Evolutionary conservation across 2,888 invertebrate genomes (phyloP), one percentile per base, ranked within the genome.

Genomic region (Mayetiola destructor): DNA sequence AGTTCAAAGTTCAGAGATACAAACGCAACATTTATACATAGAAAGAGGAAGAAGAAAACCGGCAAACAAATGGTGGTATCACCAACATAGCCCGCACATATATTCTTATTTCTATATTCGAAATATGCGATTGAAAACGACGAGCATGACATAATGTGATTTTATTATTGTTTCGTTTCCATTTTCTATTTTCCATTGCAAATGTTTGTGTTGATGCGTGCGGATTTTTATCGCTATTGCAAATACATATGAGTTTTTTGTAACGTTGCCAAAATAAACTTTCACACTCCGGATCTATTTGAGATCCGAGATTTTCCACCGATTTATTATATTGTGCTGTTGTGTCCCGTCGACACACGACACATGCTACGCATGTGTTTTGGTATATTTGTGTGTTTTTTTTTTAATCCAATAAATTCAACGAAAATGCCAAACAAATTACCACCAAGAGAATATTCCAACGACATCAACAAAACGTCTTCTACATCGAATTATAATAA

Each of bases 241-340:
- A n/a, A n/a, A n/a, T n/a, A n/a, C n/a, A n/a, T n/a, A n/a, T n/a
- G n/a, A 48, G n/a, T 27, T 48, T 27, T 48, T 48, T 48, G 48
- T 27, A 27, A 48, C 16, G n/a, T 48, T 48, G 48, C 48, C 48
- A 48, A 48, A 27, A 48, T 23, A n/a, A n/a, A n/a, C n/a, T n/a
- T n/a, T n/a, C n/a, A n/a, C n/a, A n/a, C n/a, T n/a, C n/a, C n/a
- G n/a, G n/a, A n/a, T n/a, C n/a, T n/a, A n/a, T n/a, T n/a, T n/a
- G n/a, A n/a, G n/a, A n/a, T n/a, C n/a, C n/a, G n/a, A n/a, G n/a
- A n/a, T n/a, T n/a, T n/a, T n/a, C n/a, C n/a, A n/a, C n/a, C n/a
- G n/a, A n/a, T n/a, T n/a, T n/a, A n/a, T n/a, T n/a, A n/a, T n/a
- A n/a, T n/a, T n/a, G n/a, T n/a, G 48, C 48, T n/a, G 27, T 23